These are phyloP conservation scores for Gallinago nigripennis DNA, from an alignment of 2,797 vertebrate species.

Conservation along the genomic window DNA sequence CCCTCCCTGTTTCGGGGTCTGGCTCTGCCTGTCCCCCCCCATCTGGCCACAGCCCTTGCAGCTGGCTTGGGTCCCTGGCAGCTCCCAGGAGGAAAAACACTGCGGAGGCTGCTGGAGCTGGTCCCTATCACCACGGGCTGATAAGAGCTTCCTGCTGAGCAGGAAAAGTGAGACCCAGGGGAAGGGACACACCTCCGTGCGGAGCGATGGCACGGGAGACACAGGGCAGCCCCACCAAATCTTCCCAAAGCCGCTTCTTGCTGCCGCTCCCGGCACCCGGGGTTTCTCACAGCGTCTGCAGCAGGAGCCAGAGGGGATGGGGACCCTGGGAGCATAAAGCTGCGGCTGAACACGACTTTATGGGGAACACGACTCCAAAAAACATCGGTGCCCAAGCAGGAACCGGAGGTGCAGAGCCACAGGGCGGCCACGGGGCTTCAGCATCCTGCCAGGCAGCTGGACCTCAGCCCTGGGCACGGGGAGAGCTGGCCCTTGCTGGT, in stretches of 20 bases:
- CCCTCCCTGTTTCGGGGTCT: rapidly evolving
- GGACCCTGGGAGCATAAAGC: rapidly evolving
- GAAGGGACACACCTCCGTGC: not conserved
- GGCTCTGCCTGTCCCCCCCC: not conserved
- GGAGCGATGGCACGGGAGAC: rapidly evolving
- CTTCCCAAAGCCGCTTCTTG: not conserved
- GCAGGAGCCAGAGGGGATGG: not conserved
- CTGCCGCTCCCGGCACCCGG: rapidly evolving
- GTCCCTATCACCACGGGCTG: not conserved
- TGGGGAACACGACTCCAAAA: rapidly evolving
- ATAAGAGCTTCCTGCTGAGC: conserved; percentile 35
- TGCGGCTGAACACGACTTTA: not conserved
- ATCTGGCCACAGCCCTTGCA: not conserved
- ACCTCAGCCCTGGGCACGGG: rapidly evolving
- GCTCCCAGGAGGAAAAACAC: not conserved
- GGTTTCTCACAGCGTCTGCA: rapidly evolving
- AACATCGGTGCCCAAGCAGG: rapidly evolving
- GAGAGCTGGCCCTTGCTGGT: rapidly evolving
- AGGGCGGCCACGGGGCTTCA: not conserved
- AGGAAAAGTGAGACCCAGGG: conserved; percentile 50
- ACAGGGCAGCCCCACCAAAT: not conserved
- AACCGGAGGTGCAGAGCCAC: not conserved
- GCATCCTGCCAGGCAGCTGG: not conserved
- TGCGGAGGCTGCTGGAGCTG: conserved; percentile 3
- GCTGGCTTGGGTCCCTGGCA: not conserved